Evolutionary conservation across 2,797 vertebrate genomes (phyloP).

Genomic region (Coregonus suidteri): DNA sequence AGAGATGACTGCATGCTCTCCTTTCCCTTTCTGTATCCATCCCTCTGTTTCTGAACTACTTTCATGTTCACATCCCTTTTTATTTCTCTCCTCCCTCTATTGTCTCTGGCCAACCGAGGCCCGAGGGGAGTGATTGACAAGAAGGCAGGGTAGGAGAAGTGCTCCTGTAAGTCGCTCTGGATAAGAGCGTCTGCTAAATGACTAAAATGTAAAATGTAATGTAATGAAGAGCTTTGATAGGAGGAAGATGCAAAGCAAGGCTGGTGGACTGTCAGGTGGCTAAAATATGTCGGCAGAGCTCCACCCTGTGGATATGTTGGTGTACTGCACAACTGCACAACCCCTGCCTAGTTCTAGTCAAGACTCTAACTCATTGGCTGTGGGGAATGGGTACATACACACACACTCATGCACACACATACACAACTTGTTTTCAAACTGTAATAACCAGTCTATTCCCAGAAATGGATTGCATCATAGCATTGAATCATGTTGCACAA

Average conservation of each 20-base stretch:
- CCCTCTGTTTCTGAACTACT: conserved; percentile 57
- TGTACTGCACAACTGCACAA: conserved; percentile 26
- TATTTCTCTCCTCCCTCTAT: conserved; percentile 59
- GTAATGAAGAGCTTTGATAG: conserved; percentile 56
- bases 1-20: conserved; percentile 63
- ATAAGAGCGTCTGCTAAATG: too few relatives aligned
- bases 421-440: not conserved
- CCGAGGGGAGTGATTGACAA: conserved; percentile 75
- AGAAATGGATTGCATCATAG: not conserved
- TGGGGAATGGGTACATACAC: not conserved
- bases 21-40: conserved; percentile 28
- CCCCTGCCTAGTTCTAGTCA: not conserved
- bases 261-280: not conserved
- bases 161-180: too few relatives aligned
- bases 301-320: conserved; percentile 49
- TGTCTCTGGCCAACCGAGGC: conserved; percentile 68
- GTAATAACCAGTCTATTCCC: not conserved
- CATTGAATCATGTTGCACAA: not conserved
- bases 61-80: conserved; percentile 40
- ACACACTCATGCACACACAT: not conserved
- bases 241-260: conserved; percentile 57
- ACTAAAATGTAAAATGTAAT: too few relatives aligned
- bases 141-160: conserved; percentile 55
- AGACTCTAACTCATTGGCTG: not conserved
- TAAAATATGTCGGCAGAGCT: conserved; percentile 37